Evolutionary conservation across 2,113 vertebrate genomes (phyloP).

Genomic region (Sprattus sprattus): DNA sequence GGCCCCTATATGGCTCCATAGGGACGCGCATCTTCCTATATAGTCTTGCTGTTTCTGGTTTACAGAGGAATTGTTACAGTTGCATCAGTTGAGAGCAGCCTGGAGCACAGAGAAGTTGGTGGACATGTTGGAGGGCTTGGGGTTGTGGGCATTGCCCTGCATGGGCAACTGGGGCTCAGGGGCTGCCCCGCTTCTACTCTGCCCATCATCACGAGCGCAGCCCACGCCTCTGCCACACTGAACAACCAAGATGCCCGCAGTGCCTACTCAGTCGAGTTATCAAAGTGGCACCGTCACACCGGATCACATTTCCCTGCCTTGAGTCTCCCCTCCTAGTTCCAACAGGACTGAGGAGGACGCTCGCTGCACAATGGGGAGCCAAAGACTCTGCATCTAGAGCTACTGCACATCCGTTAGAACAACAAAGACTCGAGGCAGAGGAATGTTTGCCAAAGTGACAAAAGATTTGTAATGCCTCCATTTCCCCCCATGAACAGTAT

Average conservation of each 20-base stretch:
- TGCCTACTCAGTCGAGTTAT: not conserved
- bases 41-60: not conserved
- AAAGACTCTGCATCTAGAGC: not conserved
- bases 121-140: not conserved
- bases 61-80: not conserved
- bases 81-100: too few species aligned
- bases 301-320: not conserved
- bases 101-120: too few species aligned
- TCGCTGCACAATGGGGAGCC: not conserved
- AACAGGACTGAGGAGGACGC: not conserved
- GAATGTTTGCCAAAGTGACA: not conserved
- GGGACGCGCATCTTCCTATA: not conserved
- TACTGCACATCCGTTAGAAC: not conserved
- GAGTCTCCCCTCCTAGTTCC: not conserved
- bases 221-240: not conserved
- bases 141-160: not conserved
- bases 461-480: not conserved
- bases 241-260: not conserved
- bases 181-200: not conserved
- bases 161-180: not conserved
- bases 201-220: not conserved
- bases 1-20: not conserved
- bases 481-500: not conserved
- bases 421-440: not conserved
- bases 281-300: conserved; percentile 12